Evolutionary conservation across 2,888 invertebrate species (phyloP).

Genomic region (Azorinus chamasolen): DNA sequence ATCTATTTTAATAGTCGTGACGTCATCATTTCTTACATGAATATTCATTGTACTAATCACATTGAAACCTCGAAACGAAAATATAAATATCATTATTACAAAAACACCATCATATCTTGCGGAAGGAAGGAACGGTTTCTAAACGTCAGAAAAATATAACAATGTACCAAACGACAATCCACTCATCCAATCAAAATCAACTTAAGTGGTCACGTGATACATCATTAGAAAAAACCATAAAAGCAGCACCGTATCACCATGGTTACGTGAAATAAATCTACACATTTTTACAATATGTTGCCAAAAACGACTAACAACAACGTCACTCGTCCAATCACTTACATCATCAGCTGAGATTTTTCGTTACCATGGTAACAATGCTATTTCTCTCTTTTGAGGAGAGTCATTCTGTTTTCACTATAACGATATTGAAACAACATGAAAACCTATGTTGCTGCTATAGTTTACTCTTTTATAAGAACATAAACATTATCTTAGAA

Average conservation of each 20-base stretch:
- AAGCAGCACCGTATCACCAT: constrained; percentile 56
- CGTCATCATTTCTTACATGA: too few species aligned
- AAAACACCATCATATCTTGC: neutral
- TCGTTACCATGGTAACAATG: constrained; percentile 61
- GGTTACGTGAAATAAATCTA: constrained; percentile 70
- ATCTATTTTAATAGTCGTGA: too few species aligned
- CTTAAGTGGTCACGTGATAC: constrained; percentile 52
- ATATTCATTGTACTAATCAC: too few species aligned
- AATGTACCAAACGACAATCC: constrained; percentile 60
- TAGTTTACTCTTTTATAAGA: too few species aligned
- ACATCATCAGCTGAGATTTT: constrained; percentile 61
- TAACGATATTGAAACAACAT: constrained; percentile 43
- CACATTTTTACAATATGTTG: constrained; percentile 71
- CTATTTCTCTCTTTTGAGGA: constrained; percentile 35
- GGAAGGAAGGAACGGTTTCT: constrained; percentile 9
- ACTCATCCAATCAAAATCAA: constrained; percentile 66
- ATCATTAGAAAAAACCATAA: constrained; percentile 64
- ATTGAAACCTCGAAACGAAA: too few species aligned
- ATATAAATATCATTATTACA: too few species aligned
- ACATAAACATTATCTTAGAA: too few species aligned
- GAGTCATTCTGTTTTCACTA: constrained; percentile 37
- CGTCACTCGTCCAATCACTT: constrained; percentile 62
- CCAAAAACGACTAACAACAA: constrained; percentile 70
- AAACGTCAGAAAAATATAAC: constrained; percentile 39
- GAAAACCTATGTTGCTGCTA: neutral